A percentile compares a stretch with the other conserved stretches of the same genome.
Evolutionary conservation across 2,113 vertebrate genomes (phyloP).

Genomic region (Petroica traversi): DNA sequence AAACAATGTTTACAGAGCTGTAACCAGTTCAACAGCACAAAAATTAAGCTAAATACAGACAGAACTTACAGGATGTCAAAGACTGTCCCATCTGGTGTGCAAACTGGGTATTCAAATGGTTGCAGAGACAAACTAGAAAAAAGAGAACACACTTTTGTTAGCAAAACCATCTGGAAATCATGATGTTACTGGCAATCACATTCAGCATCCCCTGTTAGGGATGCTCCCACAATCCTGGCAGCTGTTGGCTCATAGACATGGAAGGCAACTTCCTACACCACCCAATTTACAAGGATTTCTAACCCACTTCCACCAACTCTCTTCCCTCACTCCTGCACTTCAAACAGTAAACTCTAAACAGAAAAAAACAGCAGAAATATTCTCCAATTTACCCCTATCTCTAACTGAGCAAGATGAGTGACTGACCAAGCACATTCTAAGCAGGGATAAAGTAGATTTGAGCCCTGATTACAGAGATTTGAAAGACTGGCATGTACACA

Average conservation of each 20-base stretch:
- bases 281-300: not conserved
- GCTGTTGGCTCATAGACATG: not conserved
- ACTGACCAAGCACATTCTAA: not conserved
- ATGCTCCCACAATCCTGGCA: not conserved
- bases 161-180: not conserved
- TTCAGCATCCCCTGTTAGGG: not conserved
- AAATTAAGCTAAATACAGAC: not conserved
- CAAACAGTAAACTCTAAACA: not conserved
- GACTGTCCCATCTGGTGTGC: constrained; percentile 88
- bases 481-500: rapidly evolving
- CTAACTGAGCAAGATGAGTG: not conserved
- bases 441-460: not conserved
- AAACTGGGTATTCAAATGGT: constrained; percentile 94
- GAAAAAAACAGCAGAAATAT: not conserved
- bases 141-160: not conserved
- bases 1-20: not conserved
- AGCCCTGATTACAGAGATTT: not conserved
- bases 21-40: not conserved
- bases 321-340: not conserved
- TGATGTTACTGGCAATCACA: rapidly evolving
- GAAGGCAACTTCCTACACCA: not conserved
- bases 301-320: not conserved
- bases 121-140: constrained; percentile 89
- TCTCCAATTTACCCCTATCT: not conserved
- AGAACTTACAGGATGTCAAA: constrained; percentile 92